Conservation (phyloP, 2,797 vertebrate species). For the Picus viridis region DNA sequence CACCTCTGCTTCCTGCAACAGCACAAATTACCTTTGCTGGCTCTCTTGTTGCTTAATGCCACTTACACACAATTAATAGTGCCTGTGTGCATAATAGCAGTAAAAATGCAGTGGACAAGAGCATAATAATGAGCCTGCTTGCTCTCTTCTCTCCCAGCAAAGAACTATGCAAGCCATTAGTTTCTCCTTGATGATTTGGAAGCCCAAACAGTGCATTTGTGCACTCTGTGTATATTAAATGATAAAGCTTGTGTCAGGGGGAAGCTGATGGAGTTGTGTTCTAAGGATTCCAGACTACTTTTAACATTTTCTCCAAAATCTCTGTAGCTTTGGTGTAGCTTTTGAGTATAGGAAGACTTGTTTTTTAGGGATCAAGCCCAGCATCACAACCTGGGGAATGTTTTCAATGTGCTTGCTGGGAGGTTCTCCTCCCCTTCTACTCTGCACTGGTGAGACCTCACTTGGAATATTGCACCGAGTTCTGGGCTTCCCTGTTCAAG, state of each 20-base stretch:
- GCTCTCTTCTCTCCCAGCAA: not conserved
- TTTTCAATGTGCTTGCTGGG: not conserved
- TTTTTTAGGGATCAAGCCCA: not conserved
- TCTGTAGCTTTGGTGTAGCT: not conserved
- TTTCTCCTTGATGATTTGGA: slow-evolving; percentile 9
- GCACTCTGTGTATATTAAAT: not conserved
- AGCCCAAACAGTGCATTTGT: not conserved
- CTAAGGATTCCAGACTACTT: not conserved
- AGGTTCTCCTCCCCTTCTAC: no score
- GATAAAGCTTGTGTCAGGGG: not conserved
- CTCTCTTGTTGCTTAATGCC: not conserved
- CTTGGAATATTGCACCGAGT: no score
- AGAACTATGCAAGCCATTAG: not conserved
- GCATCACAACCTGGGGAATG: not conserved
- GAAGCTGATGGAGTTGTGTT: not conserved
- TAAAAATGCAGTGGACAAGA: slow-evolving; percentile 6
- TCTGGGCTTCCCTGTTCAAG: no score
- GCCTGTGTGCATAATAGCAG: not conserved
- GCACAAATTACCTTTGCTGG: not conserved
- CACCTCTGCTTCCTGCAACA: not conserved
- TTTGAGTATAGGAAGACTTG: not conserved
- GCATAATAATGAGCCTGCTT: not conserved
- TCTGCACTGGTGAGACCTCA: no score
- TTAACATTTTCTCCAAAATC: not conserved
- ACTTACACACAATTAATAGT: not conserved